phyloP scores from a whole-genome alignment of 2,888 invertebrate species.

The Melikaiella ostensackeni region DNA sequence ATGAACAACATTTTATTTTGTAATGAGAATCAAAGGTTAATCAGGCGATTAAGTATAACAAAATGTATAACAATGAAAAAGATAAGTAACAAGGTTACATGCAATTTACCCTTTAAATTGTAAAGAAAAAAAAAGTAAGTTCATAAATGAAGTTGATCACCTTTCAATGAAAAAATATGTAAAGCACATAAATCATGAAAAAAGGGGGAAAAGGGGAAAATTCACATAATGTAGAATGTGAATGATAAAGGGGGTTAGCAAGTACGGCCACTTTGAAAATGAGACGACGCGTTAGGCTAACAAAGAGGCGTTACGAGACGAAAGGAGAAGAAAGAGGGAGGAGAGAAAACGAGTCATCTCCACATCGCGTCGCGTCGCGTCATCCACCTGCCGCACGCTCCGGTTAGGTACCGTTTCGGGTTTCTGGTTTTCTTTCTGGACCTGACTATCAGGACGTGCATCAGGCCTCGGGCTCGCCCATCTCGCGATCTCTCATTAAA shows the following conservation, averaged over 20 bases:
- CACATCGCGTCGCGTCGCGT: constrained; percentile 56
- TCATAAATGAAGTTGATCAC: neutral
- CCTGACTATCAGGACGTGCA: neutral
- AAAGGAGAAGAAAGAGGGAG: neutral
- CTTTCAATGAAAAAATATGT: neutral
- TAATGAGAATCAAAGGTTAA: no score
- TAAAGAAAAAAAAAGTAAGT: neutral
- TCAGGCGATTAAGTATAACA: neutral
- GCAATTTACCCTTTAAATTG: neutral
- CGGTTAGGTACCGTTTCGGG: constrained; percentile 47
- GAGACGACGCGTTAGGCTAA: constrained; percentile 19
- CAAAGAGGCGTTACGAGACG: neutral
- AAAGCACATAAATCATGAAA: neutral
- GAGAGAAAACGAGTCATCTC: constrained; percentile 47
- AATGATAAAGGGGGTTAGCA: constrained; percentile 27
- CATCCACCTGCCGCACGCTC: constrained; percentile 55
- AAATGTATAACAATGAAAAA: neutral
- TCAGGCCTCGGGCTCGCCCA: constrained; percentile 7
- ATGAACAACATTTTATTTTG: no score
- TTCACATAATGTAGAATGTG: constrained; percentile 21
- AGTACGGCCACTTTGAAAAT: no score
- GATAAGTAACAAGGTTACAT: no score
- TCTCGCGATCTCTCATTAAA: constrained; percentile 13
- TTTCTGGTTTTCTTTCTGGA: constrained; percentile 46
- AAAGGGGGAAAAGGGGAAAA: neutral